Conservation (phyloP, 2,797 vertebrate genomes). For the Hydrophis major region DNA sequence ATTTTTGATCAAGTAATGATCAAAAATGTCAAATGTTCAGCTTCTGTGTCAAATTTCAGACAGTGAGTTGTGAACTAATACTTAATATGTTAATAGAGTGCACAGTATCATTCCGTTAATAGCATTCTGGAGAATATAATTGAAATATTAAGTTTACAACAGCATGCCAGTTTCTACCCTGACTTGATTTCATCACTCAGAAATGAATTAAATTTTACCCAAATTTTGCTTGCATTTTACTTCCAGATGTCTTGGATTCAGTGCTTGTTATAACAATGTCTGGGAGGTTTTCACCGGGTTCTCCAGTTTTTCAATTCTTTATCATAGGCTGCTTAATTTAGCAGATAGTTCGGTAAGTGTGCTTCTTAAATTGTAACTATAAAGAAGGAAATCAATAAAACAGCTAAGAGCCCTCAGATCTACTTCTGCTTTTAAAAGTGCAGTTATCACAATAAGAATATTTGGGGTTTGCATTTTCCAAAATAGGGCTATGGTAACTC, state of each 20-base stretch:
- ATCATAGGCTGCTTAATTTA: not conserved
- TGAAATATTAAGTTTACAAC: not conserved
- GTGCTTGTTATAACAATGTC: not conserved
- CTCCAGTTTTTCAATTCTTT: not conserved
- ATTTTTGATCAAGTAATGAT: not conserved
- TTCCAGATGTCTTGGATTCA: not conserved
- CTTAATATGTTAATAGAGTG: not conserved
- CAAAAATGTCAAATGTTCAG: not conserved
- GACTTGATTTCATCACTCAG: not conserved
- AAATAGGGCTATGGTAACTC: accelerated
- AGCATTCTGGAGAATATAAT: not conserved
- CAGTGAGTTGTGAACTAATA: not conserved
- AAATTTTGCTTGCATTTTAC: not conserved
- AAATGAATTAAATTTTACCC: not conserved
- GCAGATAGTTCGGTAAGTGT: not conserved
- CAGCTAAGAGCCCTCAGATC: not conserved
- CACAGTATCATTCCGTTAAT: not conserved
- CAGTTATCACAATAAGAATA: not conserved
- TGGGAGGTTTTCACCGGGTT: not conserved
- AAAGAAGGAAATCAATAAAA: not conserved
- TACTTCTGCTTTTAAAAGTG: not conserved
- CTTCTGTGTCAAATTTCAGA: not conserved
- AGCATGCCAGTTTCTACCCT: not conserved
- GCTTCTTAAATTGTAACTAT: not conserved
- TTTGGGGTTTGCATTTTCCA: not conserved